These are phyloP conservation scores for Charaxes varanes DNA, from an alignment of 1,140 invertebrate species.

Conservation along the genomic window DNA sequence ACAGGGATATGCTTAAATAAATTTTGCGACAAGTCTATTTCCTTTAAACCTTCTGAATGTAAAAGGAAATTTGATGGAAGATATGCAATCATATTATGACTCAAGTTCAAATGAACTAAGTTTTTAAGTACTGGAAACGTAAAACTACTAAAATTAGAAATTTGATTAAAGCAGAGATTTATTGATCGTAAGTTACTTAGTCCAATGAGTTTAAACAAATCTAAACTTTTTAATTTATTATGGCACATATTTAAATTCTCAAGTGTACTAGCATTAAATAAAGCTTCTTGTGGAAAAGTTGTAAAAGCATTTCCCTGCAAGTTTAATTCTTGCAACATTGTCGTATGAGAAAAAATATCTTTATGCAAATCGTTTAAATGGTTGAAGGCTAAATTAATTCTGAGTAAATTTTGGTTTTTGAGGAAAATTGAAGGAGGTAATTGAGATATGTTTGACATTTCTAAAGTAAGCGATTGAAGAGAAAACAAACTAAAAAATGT, in stretches of 20 bases:
- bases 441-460: constrained; percentile 79
- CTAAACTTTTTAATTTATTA: constrained; percentile 83
- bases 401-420: constrained; percentile 82
- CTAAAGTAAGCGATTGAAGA: constrained; percentile 81
- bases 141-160: constrained; percentile 86
- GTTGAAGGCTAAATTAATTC: constrained; percentile 84
- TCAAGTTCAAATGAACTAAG: constrained; percentile 82
- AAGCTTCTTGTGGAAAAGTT: constrained; percentile 84
- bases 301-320: constrained; percentile 83
- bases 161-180: constrained; percentile 83
- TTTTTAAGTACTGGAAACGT: constrained; percentile 83
- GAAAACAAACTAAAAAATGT: constrained; percentile 84
- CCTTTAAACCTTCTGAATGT: constrained; percentile 80
- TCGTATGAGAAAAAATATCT: constrained; percentile 80
- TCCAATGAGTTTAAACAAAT: constrained; percentile 84
- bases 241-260: constrained; percentile 82
- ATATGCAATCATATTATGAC: constrained; percentile 83
- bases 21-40: constrained; percentile 88
- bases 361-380: constrained; percentile 78
- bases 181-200: constrained; percentile 83
- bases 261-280: constrained; percentile 82
- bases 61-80: constrained; percentile 88
- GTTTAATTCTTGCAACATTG: constrained; percentile 84
- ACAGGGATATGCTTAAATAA: constrained; percentile 88
- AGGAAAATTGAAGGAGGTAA: constrained; percentile 82